These are phyloP conservation scores for Oryzaephilus surinamensis DNA, from an alignment of 1,140 invertebrate genomes.

Conservation along the genomic window DNA sequence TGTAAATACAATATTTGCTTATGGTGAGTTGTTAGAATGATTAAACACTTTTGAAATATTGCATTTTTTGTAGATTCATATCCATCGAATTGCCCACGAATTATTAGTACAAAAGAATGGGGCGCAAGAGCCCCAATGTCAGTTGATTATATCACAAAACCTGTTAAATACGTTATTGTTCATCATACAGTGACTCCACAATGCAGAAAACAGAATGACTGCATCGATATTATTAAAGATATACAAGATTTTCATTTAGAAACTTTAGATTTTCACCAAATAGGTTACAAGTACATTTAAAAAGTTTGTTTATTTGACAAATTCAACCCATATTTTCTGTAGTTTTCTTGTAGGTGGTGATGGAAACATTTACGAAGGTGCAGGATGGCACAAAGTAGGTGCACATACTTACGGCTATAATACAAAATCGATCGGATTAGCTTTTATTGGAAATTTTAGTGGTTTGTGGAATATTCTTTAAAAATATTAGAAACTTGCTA, in stretches of 20 bases:
- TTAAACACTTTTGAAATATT: background rate
- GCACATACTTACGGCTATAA: constrained; percentile 59
- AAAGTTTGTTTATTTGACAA: constrained; percentile 12
- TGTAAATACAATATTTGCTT: background rate
- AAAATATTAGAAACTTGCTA: constrained; percentile 9
- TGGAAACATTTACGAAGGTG: constrained; percentile 64
- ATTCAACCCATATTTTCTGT: constrained; percentile 16
- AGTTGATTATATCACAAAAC: constrained; percentile 43
- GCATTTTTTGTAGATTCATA: background rate
- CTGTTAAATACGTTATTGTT: constrained; percentile 51
- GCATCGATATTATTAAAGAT: constrained; percentile 36
- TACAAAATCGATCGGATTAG: constrained; percentile 44
- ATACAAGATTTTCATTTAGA: constrained; percentile 53
- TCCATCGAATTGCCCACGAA: constrained; percentile 22
- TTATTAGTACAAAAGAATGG: constrained; percentile 26
- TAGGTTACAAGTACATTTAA: constrained; percentile 48
- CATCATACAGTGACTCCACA: constrained; percentile 54
- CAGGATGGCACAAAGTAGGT: constrained; percentile 61
- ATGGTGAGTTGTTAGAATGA: background rate
- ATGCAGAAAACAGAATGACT: constrained; percentile 43
- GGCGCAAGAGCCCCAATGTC: constrained; percentile 36
- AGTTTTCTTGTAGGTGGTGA: constrained; percentile 70
- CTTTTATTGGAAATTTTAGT: constrained; percentile 43
- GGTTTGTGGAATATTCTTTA: constrained; percentile 14
- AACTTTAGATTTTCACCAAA: constrained; percentile 43